Base-by-base conservation (phyloP, 1,140 invertebrate species). In the Bombus turneri region DNA sequence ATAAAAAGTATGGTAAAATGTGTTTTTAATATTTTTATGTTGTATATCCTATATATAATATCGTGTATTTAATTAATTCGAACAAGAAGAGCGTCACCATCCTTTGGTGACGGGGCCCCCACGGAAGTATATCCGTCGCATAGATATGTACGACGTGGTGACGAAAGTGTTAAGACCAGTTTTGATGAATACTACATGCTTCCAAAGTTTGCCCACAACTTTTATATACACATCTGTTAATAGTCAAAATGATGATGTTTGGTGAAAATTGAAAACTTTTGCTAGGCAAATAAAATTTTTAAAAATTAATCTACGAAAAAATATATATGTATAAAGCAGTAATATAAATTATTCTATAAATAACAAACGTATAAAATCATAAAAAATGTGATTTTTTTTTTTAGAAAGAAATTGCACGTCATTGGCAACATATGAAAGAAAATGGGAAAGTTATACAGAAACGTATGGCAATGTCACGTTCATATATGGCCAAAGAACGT, bases 381-480 rank as follows among this genome's bases (percentile, higher is more conserved):
- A 43, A 72, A 13, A 72, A n/a, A 41, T 41, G 18, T n/a, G 22
- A 72, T 59, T 62, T 37, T 43, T 37, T 43, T 37, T 47, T 82
- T 57, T 68, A 94, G 91, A 92, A 93, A 91, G 87, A 86, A 57
- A 88, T 95, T 12, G 86, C 93, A 0, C 79, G 87, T 10, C 91
- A 86, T 62, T 90, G 94, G 78, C 91, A 94, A 66, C 88, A 93
- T 13, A 95, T 95, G 95, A 87, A 94, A 80, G 90, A 92, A 53
- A 93, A 93, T 57, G 91, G 92, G 41, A 91, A 91, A 83, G 88
- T 81, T 15, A 91, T 96, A 13, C 88, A 93, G 59, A 64, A 93
- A 47, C 87, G 95, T 74, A 91, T 94, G 57, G 90, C 92, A 57
- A 73, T 93, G 15, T 91, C 92, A 43, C 91, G 89, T 87, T 87